A percentile compares a stretch with the other conserved stretches of the same genome.
Evolutionary conservation across 30 jellyfish, hydroid and myxozoan species (phyloP).

Genomic region (Cassiopea xamachana): DNA sequence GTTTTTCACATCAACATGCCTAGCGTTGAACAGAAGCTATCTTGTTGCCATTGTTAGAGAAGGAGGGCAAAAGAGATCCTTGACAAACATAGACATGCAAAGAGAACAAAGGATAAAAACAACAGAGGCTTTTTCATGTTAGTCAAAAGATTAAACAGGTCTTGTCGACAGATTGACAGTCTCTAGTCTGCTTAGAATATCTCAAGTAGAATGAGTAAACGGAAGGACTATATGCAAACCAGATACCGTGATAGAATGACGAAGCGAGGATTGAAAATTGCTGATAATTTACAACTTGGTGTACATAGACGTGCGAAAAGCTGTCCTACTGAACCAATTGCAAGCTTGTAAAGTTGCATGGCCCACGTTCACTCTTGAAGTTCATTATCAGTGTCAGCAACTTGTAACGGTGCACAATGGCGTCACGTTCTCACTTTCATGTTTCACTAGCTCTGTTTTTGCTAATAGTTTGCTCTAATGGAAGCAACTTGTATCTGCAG

Average conservation of each 20-base stretch:
- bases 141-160: background rate
- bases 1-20: too few relatives aligned
- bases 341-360: too few relatives aligned
- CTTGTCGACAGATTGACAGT: slow-evolving; percentile 7
- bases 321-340: background rate
- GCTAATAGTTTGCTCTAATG: background rate
- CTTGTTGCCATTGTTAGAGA: too few relatives aligned
- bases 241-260: background rate
- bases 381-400: too few relatives aligned
- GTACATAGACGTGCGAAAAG: background rate
- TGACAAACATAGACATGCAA: background rate
- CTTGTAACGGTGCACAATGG: background rate
- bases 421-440: background rate
- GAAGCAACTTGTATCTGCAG: background rate
- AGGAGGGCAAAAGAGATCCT: background rate
- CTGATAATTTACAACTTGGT: background rate
- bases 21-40: too few relatives aligned
- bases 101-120: background rate
- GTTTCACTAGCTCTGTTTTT: background rate
- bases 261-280: background rate
- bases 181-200: background rate
- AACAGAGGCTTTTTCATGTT: background rate
- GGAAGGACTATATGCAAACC: background rate
- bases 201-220: background rate
- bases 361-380: too few relatives aligned